Conservation (phyloP, 2,888 invertebrate species). For the Epinotia nisella region DNA sequence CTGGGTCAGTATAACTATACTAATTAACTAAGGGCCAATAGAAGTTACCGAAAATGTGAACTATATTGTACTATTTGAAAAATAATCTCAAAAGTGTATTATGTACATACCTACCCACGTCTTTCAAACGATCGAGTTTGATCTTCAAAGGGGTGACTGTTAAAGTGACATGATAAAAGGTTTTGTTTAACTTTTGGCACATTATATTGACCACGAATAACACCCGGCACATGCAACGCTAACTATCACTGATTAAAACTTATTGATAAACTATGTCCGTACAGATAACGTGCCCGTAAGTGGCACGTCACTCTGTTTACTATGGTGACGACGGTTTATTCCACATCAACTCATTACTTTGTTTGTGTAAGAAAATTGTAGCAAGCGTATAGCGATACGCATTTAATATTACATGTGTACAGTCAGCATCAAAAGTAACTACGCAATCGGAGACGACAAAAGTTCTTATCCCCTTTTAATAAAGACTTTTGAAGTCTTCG, state of each 20-base stretch:
- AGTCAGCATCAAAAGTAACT: no score
- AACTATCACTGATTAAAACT: slow-evolving; percentile 38
- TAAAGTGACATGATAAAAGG: neutral
- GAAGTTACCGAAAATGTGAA: neutral
- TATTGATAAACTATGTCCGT: slow-evolving; percentile 27
- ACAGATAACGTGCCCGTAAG: slow-evolving; percentile 2
- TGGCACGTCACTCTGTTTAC: slow-evolving; percentile 30
- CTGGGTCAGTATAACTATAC: slow-evolving; percentile 85
- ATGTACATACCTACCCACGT: neutral
- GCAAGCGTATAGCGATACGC: neutral
- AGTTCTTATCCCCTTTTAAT: no score
- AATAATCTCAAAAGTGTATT: neutral
- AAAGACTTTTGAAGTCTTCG: no score
- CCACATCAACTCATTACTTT: slow-evolving; percentile 27
- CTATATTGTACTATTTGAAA: neutral
- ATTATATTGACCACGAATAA: neutral
- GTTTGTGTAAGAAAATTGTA: slow-evolving; percentile 30
- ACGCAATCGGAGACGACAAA: no score
- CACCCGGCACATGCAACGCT: slow-evolving; percentile 11
- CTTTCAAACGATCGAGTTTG: neutral
- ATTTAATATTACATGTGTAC: neutral
- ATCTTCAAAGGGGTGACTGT: neutral
- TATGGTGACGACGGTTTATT: slow-evolving; percentile 35
- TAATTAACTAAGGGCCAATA: neutral
- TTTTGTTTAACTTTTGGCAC: neutral